Base-by-base conservation (phyloP, 2,797 vertebrate species). In the Hypotaenidia philippensis region DNA sequence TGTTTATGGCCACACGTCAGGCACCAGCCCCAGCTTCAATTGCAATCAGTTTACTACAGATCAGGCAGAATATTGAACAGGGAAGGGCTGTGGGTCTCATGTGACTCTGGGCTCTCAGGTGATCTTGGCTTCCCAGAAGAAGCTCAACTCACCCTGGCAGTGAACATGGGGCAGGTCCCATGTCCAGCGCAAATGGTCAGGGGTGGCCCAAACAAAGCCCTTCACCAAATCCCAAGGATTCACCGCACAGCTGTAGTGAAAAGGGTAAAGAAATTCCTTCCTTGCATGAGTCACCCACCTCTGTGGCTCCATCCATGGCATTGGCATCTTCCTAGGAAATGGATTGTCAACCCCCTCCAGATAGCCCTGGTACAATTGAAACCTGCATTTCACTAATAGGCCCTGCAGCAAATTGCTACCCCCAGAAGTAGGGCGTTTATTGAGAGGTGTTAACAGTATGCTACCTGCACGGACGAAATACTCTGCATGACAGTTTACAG, bases 261-360 rank as follows among this genome's bases (percentile, higher is more conserved):
- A 81, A 79, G 19, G 31, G 44, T 55, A 79, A 63, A 75, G 32
- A 75, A 93, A 77, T 20, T 50, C 31, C 53, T 57, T 32, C 60
- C 14, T 45, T 47, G 49, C 57, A 36, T 22, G 45, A 80, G 78
- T 92, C 76, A 86, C 71, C 50, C 66, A 68, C 31, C 76, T 72
- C 85, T 82, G 84, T 91, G 89, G 72, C 50, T 93, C 85, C 87
- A 83, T 89, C 55, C 55, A 32, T 60, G 63, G 72, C 83, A 91
- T 94, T 83, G 82, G 76, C 52, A 56, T 72, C 72, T 86, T 80
- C 72, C 61, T 1, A 21, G 88, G 53, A 92, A 82, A 61, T 11
- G 68, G 81, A 64, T 0, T 72, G 31, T 65, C 64, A 80, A 64
- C 63, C 22, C 52, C 36, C 32, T 45, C 50, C 1, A 2, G 59